phyloP scores from a whole-genome alignment of 2,888 invertebrate species.

The Prenolepis imparis region DNA sequence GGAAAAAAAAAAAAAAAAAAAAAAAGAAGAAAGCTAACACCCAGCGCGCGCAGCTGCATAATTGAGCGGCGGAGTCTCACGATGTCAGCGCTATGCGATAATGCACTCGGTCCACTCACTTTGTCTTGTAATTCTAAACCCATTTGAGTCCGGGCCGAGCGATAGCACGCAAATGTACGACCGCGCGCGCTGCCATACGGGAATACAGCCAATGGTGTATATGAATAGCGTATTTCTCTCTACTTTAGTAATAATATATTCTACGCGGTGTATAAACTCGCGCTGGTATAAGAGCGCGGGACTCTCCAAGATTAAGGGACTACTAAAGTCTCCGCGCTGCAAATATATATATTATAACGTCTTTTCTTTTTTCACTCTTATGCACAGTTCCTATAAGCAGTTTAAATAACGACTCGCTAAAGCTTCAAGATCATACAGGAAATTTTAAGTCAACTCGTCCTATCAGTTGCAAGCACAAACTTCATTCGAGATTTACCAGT shows the following conservation, averaged over 20 bases:
- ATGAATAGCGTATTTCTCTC: slow-evolving; percentile 49
- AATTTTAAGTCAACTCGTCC: not conserved
- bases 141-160: slow-evolving; percentile 40
- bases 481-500: slow-evolving; percentile 3
- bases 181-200: slow-evolving; percentile 3
- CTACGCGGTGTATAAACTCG: slow-evolving; percentile 31
- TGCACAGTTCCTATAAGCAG: not conserved
- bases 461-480: not conserved
- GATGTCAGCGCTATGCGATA: slow-evolving; percentile 60
- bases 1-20: not conserved
- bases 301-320: slow-evolving; percentile 30
- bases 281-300: slow-evolving; percentile 14
- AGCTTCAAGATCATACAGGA: slow-evolving; percentile 6
- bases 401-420: slow-evolving; percentile 30
- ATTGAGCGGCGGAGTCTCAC: slow-evolving; percentile 60
- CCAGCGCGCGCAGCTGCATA: slow-evolving; percentile 56
- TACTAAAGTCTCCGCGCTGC: slow-evolving; percentile 24
- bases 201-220: slow-evolving; percentile 34
- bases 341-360: slow-evolving; percentile 13
- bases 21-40: slow-evolving; percentile 31
- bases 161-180: slow-evolving; percentile 39
- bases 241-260: slow-evolving; percentile 19
- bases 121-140: slow-evolving; percentile 64
- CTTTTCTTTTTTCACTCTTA: not conserved
- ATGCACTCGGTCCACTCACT: slow-evolving; percentile 61